Percentiles rank a stretch among this genome's conserved stretches.
phyloP scores from a whole-genome alignment of 1,140 invertebrate genomes.

The Polyergus mexicanus region DNA sequence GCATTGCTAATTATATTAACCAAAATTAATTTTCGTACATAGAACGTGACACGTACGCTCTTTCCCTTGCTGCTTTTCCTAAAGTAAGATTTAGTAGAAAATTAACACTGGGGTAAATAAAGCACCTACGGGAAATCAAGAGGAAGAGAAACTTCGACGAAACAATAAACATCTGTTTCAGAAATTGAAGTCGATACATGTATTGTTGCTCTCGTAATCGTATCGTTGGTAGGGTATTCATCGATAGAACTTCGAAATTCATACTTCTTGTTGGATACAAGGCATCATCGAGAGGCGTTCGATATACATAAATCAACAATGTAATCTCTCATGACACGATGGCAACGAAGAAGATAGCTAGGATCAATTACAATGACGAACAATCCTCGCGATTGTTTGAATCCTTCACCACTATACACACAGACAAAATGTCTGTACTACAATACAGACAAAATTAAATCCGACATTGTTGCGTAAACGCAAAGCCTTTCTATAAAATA shows the following conservation, averaged over 20 bases:
- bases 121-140: neutral
- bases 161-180: slow-evolving; percentile 38
- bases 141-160: slow-evolving; percentile 25
- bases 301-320: slow-evolving; percentile 24
- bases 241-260: slow-evolving; percentile 20
- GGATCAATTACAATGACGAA: slow-evolving; percentile 24
- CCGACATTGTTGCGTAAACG: neutral
- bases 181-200: slow-evolving; percentile 45
- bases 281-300: neutral
- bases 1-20: neutral
- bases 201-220: slow-evolving; percentile 12
- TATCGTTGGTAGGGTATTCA: slow-evolving; percentile 29
- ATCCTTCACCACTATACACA: neutral
- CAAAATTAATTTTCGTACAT: too few relatives aligned
- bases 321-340: slow-evolving; percentile 7
- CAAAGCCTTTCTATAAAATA: slow-evolving; percentile 3
- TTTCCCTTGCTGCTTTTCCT: too few relatives aligned
- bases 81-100: too few relatives aligned
- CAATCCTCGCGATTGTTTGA: slow-evolving; percentile 31
- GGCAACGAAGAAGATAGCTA: neutral
- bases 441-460: slow-evolving; percentile 1
- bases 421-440: too few relatives aligned
- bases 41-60: too few relatives aligned
- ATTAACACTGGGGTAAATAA: neutral
- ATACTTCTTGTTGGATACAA: slow-evolving; percentile 23